Evolutionary conservation across 1,140 invertebrate genomes (phyloP), one percentile per base, ranked within the genome.

Genomic region (Mactra quadrangularis): DNA sequence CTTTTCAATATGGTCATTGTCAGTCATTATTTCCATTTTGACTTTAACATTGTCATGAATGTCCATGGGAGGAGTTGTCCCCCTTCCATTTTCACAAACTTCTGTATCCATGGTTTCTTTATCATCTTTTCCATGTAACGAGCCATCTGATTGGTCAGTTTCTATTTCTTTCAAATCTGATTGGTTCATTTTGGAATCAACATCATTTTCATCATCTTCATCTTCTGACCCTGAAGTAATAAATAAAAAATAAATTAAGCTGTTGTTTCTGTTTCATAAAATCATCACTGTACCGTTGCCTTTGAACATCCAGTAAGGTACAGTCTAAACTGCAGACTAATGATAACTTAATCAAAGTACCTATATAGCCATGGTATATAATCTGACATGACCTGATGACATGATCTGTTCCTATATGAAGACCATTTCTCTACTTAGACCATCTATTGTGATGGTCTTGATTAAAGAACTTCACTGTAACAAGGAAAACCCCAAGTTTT

Each of bases 211-310:
- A 27, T 82, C 79, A 33, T 82, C 79, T 35, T 82, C 79, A 82
- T 75, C 79, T 38, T 74, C 79, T 66, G 70, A 57, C 79, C 79
- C 79, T 82, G 59, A 82, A 62, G 41, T 22, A 19, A 55, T n/a
- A 19, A 47, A 47, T 47, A 47, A 47, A 47, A 11, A 47, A 19
- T 11, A n/a, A n/a, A n/a, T n/a, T n/a, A n/a, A n/a, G n/a, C n/a
- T n/a, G n/a, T n/a, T n/a, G n/a, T n/a, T n/a, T n/a, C n/a, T n/a
- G n/a, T n/a, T n/a, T n/a, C n/a, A n/a, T n/a, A n/a, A n/a, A n/a
- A n/a, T n/a, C n/a, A n/a, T n/a, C n/a, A n/a, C n/a, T n/a, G n/a
- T n/a, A n/a, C n/a, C n/a, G n/a, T n/a, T n/a, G n/a, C n/a, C n/a
- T n/a, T n/a, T n/a, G n/a, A n/a, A n/a, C n/a, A n/a, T n/a, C n/a